Evolutionary conservation across 2,888 invertebrate species (phyloP).

Genomic region (Tipula confusa): DNA sequence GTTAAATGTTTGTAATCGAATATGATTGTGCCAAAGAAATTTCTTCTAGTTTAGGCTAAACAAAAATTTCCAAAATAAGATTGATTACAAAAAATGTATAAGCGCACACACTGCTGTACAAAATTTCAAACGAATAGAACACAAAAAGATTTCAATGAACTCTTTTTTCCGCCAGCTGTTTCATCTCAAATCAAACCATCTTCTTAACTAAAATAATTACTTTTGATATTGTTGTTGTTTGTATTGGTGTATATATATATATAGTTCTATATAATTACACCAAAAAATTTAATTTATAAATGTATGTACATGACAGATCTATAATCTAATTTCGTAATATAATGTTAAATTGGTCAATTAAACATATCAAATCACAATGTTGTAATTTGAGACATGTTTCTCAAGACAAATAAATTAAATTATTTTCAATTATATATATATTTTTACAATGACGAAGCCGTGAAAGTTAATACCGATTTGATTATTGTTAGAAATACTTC

Average conservation of each 20-base stretch:
- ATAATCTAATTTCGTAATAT: neutral
- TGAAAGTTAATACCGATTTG: neutral
- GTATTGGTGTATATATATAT: too few species aligned
- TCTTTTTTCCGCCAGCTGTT: constrained; percentile 15
- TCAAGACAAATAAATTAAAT: neutral
- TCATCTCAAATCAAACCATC: neutral
- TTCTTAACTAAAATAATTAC: neutral
- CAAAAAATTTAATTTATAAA: neutral
- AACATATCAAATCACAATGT: neutral
- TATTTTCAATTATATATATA: constrained; percentile 6
- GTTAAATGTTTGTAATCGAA: neutral
- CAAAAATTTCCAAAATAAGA: neutral
- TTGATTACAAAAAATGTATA: neutral
- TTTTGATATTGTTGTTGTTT: too few species aligned
- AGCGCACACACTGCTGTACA: neutral
- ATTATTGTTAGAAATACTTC: neutral
- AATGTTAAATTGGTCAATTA: constrained; percentile 20
- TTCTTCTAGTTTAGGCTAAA: neutral
- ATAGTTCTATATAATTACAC: neutral
- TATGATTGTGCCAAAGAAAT: neutral
- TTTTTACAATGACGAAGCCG: neutral
- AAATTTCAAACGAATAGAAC: neutral
- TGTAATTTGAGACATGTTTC: neutral
- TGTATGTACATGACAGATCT: neutral
- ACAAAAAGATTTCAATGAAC: neutral